Evolutionary conservation across 2,113 vertebrate genomes (phyloP).

Genomic region (Odocoileus hemionus): DNA sequence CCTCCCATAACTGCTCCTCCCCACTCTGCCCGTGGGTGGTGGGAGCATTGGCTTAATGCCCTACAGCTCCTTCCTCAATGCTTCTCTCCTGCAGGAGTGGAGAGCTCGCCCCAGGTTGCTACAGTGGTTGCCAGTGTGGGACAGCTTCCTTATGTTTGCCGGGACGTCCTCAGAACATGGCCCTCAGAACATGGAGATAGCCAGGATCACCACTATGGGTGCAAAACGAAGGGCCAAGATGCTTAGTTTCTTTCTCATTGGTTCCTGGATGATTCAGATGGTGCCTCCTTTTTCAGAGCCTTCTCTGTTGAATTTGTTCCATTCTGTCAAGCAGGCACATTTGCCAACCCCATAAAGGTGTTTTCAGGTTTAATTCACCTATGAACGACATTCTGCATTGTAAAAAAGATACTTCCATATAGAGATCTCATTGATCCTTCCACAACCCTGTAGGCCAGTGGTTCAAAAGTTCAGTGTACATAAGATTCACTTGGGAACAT

Average conservation of each 20-base stretch:
- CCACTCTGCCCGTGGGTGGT: neutral
- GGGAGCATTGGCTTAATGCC: accelerated
- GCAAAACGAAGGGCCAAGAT: neutral
- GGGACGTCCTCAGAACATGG: neutral
- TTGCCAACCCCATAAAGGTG: neutral
- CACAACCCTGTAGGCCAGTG: neutral
- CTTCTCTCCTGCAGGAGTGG: neutral
- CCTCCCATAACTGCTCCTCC: neutral
- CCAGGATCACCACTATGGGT: no score
- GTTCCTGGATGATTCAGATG: neutral
- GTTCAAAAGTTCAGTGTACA: neutral
- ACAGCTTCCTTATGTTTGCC: neutral
- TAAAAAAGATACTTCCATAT: neutral
- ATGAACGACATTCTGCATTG: neutral
- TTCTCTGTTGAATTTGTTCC: neutral
- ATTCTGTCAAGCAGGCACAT: no score
- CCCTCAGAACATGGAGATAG: no score
- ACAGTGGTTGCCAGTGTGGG: neutral
- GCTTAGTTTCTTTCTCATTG: neutral
- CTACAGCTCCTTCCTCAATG: accelerated
- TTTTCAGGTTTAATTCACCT: neutral
- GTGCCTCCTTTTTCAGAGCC: neutral
- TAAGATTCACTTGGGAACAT: neutral
- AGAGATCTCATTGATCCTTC: neutral
- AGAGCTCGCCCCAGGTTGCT: neutral